phyloP scores from a whole-genome alignment of 2,113 vertebrate genomes.

The Pomatostomus ruficeps region DNA sequence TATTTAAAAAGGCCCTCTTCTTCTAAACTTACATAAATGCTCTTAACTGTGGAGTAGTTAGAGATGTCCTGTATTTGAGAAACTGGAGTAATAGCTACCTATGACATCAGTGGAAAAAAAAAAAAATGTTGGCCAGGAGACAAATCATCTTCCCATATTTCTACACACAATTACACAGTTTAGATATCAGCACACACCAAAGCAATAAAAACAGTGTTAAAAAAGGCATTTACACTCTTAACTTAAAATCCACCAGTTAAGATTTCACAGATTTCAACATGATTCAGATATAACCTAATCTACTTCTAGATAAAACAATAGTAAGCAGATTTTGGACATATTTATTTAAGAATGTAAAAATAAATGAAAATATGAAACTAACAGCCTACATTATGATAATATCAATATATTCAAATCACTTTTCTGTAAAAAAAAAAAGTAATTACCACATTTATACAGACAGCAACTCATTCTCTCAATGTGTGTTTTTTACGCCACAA shows the following conservation, averaged over 20 bases:
- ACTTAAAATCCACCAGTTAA: background rate
- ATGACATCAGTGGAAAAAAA: background rate
- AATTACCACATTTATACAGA: background rate
- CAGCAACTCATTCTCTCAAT: background rate
- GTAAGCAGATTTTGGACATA: background rate
- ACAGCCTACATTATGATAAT: background rate
- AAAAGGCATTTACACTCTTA: background rate
- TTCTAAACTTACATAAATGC: background rate
- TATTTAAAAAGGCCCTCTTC: background rate
- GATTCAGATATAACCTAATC: background rate
- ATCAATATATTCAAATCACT: background rate
- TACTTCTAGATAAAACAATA: background rate
- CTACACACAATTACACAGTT: background rate
- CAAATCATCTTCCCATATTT: background rate
- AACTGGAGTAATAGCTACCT: background rate
- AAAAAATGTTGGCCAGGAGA: background rate
- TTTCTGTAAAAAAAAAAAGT: background rate
- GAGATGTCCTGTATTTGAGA: background rate
- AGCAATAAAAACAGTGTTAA: background rate
- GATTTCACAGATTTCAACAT: background rate
- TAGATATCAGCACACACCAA: background rate
- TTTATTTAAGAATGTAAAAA: background rate
- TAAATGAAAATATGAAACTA: background rate
- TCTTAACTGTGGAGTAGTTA: background rate
- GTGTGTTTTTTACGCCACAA: background rate